Conservation (phyloP, 2,888 invertebrate species). For the Tridacna crocea region DNA sequence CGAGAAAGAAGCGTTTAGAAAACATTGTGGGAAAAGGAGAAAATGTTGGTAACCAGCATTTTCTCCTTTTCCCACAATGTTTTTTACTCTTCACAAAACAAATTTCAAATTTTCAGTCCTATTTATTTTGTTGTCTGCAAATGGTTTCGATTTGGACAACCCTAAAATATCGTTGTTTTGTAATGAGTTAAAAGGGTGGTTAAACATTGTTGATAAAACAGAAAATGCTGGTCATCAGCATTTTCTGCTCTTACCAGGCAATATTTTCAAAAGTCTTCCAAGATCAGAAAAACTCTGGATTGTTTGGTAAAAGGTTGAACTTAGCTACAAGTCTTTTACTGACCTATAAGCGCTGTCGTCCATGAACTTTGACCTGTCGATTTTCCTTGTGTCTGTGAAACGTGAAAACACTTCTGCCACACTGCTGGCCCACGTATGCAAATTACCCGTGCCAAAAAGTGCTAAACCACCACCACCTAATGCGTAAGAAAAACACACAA, state of each 20-base stretch:
- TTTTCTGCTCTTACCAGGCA: not conserved
- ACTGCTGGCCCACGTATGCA: constrained; percentile 94
- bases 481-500: not conserved
- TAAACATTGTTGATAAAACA: not conserved
- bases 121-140: no score
- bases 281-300: not conserved
- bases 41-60: no score
- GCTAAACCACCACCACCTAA: constrained; percentile 91
- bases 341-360: constrained; percentile 95
- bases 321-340: constrained; percentile 4
- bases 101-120: no score
- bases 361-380: constrained; percentile 91
- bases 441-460: constrained; percentile 94
- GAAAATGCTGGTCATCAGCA: not conserved
- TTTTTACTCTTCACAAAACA: no score
- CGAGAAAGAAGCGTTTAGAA: no score
- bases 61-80: no score
- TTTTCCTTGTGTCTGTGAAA: constrained; percentile 87
- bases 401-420: constrained; percentile 89
- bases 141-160: no score
- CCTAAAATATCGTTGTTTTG: no score
- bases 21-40: no score
- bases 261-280: not conserved
- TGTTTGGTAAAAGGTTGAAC: not conserved
- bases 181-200: not conserved